Evolutionary conservation across 1,140 invertebrate species (phyloP), one percentile per base, ranked within the genome.

Genomic region (Zaprionus davidi): DNA sequence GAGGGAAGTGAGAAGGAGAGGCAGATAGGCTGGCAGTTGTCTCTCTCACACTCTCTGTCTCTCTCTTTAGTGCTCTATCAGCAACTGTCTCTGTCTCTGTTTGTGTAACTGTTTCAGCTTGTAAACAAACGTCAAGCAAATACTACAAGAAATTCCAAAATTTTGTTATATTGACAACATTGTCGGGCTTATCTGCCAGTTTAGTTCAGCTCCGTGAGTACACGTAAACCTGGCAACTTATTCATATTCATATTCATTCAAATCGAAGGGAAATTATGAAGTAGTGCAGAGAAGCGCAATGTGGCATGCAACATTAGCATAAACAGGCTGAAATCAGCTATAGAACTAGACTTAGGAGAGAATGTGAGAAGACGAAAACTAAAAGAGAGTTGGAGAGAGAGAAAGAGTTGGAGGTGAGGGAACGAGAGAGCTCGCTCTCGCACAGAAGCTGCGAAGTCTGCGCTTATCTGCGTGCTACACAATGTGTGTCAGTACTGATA

Each of bases 401-500:
- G 56, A 9, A 28, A 73, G 63, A 53, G 20, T 36, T n/a, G 15
- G 15, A 58, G n/a, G 22, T 31, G 31, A 36, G n/a, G 58, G 13
- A 31, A 15, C 1, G 20, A 38, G 28, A 44, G 38, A 20, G 11
- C 31, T 13, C 31, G 15, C 15, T 31, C 13, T n/a, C 17, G 36
- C 62, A 36, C 62, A 68, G 67, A 79, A 58, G 67, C 60, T 76
- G 73, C 49, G 58, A 20, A 44, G 36, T 63, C 57, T 58, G 41
- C n/a, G 41, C 73, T 76, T 76, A 76, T 76, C 73, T 38, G 75
- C 17, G 51, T 26, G 65, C 53, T 17, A 49, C 55, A 66, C 65
- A 82, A 86, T 87, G 84, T 86, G 83, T 86, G 83, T 87, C 83
- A 86, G 44, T 66, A 66, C 44, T 87, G 83, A 86, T 87, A 87